Base-by-base conservation (phyloP, 2,888 invertebrate species). In the Horisme vitalbata region DNA sequence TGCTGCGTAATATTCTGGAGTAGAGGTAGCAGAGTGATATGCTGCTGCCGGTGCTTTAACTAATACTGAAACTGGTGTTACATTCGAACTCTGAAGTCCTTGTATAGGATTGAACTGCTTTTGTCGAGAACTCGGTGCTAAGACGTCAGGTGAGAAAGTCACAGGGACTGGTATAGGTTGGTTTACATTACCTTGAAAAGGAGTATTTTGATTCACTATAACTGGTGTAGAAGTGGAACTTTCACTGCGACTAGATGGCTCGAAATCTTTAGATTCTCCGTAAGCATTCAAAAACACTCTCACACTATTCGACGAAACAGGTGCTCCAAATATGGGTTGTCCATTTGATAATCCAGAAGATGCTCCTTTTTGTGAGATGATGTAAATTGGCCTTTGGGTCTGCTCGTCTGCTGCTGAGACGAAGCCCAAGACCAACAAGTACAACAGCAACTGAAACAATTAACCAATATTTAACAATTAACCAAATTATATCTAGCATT, bases 371-470 rank as follows among this genome's bases (percentile, higher is more conserved):
- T 31, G 38, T 10, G 48, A 13, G 26, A 30, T 15, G 12, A 35
- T 27, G 32, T 11, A 27, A 27, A 12, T 7, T 8, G 41, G 41
- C 14, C 46, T 15, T 43, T 46, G 15, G 3, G 46, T n/a, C 31
- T 35, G 20, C 2, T 51, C 43, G 41, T 41, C 46, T 35, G 24
- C 51, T n/a, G 46, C 46, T 10, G 27, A 46, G 41, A 52, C 52
- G 31, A 47, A 41, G 36, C 47, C 52, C 44, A 52, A 44, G 33
- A 78, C 64, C 53, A 90, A 79, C 57, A 81, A 80, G 47, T 91
- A 65, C 20, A 88, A 68, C 55, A 91, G 63, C 55, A 90, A 68
- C 90, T 71, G 61, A 33, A 61, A 66, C 46, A 55, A 49, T 39
- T 46, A 30, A 51, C 23, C 13, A 34, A n/a, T n/a, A n/a, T n/a